Evolutionary conservation across 2,888 invertebrate species (phyloP), one percentile per base, ranked within the genome.

Genomic region (Apamea monoglypha): DNA sequence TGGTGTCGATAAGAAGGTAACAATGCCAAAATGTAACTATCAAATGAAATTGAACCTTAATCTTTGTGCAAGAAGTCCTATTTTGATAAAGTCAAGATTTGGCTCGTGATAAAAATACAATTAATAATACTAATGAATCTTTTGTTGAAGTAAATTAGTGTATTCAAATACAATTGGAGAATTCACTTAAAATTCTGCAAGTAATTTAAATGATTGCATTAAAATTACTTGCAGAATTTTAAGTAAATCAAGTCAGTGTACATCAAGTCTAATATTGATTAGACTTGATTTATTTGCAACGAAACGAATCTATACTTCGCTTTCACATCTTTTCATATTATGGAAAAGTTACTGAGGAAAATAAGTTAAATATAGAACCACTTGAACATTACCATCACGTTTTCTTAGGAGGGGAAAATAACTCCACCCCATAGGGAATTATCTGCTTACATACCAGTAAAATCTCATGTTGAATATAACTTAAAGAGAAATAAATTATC

Each of bases 101-200:
- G 18, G 44, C 29, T 64, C 7, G 32, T 72, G 67, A 80, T 78
- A 81, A 72, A 88, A 84, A 76, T 75, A 74, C 59, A 80, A 72
- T 84, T 81, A 74, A 75, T 72, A 68, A 74, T 77, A 74, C 44
- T 76, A 71, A 84, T 85, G 64, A 80, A 61, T 63, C 63, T 81
- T 88, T 87, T 88, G 83, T 81, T 78, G 29, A 40, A 66, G 47
- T 72, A 76, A 83, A 85, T 88, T 76, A 73, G 69, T 79, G 63
- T 76, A 53, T 67, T 84, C 59, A 32, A 40, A 59, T 61, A 44
- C 25, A 76, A 63, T 53, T 53, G n/a, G 14, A 16, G 14, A 32
- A 67, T 79, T 74, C 44, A 63, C 59, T 70, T 67, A 8, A 64
- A 6, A 63, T 56, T 72, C 2, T 83, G 63, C 69, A 66, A 83